These are phyloP conservation scores for Eupithecia tripunctaria DNA, from an alignment of 2,888 invertebrate species.

Conservation along the genomic window DNA sequence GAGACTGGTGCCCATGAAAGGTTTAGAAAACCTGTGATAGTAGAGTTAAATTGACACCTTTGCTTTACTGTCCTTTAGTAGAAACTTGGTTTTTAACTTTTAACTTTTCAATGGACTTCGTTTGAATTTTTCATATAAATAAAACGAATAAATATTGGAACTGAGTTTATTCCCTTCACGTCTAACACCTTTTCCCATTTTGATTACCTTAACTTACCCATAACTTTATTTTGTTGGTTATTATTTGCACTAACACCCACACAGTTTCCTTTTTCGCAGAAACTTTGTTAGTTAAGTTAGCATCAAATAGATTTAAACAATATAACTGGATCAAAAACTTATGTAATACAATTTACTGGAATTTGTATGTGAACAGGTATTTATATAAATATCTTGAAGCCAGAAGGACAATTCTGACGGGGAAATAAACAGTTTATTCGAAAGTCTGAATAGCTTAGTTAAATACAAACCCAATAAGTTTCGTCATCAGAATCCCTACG, in stretches of 20 bases:
- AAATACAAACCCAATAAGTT: not conserved
- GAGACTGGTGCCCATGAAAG: not conserved
- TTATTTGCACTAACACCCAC: slow-evolving; percentile 6
- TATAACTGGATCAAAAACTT: slow-evolving; percentile 5
- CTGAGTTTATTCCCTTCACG: not conserved
- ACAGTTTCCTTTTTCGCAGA: not conserved
- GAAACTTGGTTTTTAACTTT: no score
- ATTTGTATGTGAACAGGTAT: not conserved
- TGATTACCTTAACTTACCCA: not conserved
- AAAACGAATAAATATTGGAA: not conserved
- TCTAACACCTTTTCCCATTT: not conserved
- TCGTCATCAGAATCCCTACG: not conserved
- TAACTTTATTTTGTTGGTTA: not conserved
- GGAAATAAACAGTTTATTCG: not conserved
- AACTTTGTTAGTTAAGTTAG: not conserved
- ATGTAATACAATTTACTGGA: not conserved
- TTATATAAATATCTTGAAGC: not conserved
- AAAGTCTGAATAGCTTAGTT: not conserved
- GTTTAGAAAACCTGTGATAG: not conserved
- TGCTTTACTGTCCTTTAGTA: not conserved
- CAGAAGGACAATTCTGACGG: not conserved
- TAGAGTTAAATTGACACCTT: not conserved
- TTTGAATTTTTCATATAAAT: not conserved
- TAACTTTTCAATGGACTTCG: not conserved
- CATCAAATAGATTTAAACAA: slow-evolving; percentile 9